These are phyloP conservation scores for Heliconius eleuchia DNA, from an alignment of 1,140 invertebrate genomes.

Conservation along the genomic window DNA sequence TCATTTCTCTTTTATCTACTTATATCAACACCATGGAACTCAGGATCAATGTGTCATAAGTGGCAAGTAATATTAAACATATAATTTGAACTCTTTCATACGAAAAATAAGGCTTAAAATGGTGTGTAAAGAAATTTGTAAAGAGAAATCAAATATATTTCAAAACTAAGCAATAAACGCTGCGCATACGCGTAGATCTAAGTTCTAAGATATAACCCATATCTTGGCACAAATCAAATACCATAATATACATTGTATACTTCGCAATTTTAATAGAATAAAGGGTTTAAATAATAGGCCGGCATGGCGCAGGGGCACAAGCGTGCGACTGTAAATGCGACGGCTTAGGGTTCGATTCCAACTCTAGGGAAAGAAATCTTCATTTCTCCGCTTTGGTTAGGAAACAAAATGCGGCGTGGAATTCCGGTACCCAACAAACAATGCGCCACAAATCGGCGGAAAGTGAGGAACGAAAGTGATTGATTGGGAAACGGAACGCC, in stretches of 20 bases:
- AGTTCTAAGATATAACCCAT: constrained; percentile 47
- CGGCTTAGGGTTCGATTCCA: too few species aligned
- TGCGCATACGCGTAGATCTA: constrained; percentile 55
- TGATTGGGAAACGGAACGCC: too few species aligned
- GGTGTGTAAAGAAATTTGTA: constrained; percentile 22
- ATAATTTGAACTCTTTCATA: constrained; percentile 24
- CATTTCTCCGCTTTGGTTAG: not conserved
- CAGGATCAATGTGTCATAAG: not conserved
- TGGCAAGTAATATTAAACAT: not conserved
- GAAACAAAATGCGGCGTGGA: not conserved
- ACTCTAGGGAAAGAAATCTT: too few species aligned
- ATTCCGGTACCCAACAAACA: not conserved
- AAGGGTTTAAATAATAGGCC: not conserved
- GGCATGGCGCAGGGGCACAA: too few species aligned
- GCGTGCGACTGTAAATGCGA: too few species aligned
- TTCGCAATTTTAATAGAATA: not conserved
- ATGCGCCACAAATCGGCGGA: not conserved
- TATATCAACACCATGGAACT: constrained; percentile 48
- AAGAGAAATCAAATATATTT: constrained; percentile 70
- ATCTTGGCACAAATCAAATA: constrained; percentile 45
- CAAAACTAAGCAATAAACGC: constrained; percentile 61
- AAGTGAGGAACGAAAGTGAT: not conserved
- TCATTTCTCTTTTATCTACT: constrained; percentile 59
- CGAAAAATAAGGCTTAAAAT: constrained; percentile 27
- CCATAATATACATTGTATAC: not conserved